Evolutionary conservation across 2,113 vertebrate species (phyloP).

Genomic region (Pachycephala philippinensis): DNA sequence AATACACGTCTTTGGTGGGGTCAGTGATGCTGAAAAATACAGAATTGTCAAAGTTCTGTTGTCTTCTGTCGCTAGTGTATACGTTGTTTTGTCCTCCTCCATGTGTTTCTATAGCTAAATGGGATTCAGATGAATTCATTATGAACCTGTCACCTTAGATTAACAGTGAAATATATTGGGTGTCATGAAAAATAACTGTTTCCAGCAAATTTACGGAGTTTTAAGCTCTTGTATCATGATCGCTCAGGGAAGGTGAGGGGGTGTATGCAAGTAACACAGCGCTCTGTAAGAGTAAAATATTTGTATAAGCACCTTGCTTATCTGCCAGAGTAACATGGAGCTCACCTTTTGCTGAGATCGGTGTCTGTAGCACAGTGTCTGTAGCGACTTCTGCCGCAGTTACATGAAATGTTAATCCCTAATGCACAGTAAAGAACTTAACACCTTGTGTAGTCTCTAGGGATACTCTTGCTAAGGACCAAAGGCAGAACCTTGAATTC

Average conservation of each 20-base stretch:
- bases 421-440: background rate
- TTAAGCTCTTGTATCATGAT: background rate
- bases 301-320: background rate
- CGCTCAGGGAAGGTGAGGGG: background rate
- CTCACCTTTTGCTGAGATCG: background rate
- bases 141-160: background rate
- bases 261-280: background rate
- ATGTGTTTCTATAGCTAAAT: conserved; percentile 6
- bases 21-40: background rate
- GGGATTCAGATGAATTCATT: conserved; percentile 22
- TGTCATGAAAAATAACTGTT: background rate
- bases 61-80: background rate
- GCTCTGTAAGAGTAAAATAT: background rate
- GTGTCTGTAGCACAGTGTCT: background rate
- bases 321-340: background rate
- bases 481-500: background rate
- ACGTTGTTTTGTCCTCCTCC: background rate
- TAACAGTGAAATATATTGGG: background rate
- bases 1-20: background rate
- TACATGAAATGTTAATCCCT: background rate
- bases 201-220: background rate
- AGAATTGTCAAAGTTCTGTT: background rate
- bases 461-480: background rate
- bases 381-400: background rate
- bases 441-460: background rate